Conservation (phyloP, 1,140 invertebrate genomes). For the Dinoponera quadriceps region DNA sequence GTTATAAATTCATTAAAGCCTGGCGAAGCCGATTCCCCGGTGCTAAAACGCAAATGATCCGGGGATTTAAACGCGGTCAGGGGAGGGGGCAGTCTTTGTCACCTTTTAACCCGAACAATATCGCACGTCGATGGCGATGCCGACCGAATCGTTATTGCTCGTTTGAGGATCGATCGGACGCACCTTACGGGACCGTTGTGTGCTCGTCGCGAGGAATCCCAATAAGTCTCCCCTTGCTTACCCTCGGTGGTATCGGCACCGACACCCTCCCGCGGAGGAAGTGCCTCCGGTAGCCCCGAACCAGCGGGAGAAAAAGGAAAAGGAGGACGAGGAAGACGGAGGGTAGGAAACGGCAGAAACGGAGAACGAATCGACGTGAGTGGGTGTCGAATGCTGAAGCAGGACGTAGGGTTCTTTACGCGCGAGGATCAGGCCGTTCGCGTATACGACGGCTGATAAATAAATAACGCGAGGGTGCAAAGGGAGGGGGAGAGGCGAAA, state of each 20-base stretch:
- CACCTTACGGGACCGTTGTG: slow-evolving; percentile 29
- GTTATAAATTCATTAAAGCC: not conserved
- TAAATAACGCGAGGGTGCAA: slow-evolving; percentile 75
- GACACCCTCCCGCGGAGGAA: slow-evolving; percentile 41
- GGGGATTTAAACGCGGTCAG: not conserved
- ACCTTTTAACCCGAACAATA: slow-evolving; percentile 4
- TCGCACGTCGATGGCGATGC: slow-evolving; percentile 37
- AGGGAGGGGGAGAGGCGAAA: not conserved
- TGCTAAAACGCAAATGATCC: not conserved
- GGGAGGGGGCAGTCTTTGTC: not conserved
- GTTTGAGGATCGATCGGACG: slow-evolving; percentile 50
- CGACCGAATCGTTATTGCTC: slow-evolving; percentile 38
- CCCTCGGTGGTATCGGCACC: slow-evolving; percentile 50
- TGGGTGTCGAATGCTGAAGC: slow-evolving; percentile 29
- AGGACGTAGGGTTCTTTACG: slow-evolving; percentile 54
- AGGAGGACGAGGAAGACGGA: not conserved
- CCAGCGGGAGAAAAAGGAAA: not conserved
- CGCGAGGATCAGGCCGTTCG: slow-evolving; percentile 36
- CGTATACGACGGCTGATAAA: slow-evolving; percentile 76
- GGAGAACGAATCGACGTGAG: slow-evolving; percentile 26
- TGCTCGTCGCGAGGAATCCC: slow-evolving; percentile 57
- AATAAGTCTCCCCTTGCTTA: slow-evolving; percentile 48
- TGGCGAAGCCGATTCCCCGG: not conserved
- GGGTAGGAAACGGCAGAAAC: not conserved
- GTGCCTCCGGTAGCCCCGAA: slow-evolving; percentile 27